Evolutionary conservation across 2,797 vertebrate genomes (phyloP).

Genomic region (Phyllotis vaccarum): DNA sequence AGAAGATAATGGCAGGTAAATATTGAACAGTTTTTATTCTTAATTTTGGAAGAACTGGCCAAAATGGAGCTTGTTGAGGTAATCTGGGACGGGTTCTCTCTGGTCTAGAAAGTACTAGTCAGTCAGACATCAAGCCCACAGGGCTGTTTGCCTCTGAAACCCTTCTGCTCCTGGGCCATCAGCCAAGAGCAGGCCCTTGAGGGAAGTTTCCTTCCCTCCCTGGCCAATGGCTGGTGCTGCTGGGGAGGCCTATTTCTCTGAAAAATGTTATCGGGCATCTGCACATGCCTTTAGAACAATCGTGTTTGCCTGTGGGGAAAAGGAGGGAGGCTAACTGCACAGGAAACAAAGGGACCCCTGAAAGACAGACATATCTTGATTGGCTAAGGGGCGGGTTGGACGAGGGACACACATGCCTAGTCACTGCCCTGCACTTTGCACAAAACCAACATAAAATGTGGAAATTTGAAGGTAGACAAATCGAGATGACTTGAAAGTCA

Average conservation of each 20-base stretch:
- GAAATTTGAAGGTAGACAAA: neutral
- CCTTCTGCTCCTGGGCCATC: neutral
- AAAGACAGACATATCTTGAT: neutral
- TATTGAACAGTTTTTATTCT: constrained; percentile 24
- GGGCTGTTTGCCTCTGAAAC: neutral
- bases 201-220: constrained; percentile 60
- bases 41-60: neutral
- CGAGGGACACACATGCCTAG: neutral
- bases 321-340: neutral
- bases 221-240: neutral
- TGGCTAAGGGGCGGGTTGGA: neutral
- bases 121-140: neutral
- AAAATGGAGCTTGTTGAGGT: neutral
- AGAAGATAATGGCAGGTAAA: constrained; percentile 37
- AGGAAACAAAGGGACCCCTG: neutral
- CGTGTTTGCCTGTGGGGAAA: neutral
- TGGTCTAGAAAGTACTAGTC: neutral
- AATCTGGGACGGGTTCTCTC: neutral
- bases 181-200: neutral
- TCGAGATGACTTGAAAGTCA: neutral
- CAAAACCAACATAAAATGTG: neutral
- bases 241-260: constrained; percentile 15
- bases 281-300: neutral
- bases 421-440: neutral
- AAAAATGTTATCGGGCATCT: constrained; percentile 44